phyloP scores from a whole-genome alignment of 2,113 vertebrate species.

The Oplegnathus fasciatus region DNA sequence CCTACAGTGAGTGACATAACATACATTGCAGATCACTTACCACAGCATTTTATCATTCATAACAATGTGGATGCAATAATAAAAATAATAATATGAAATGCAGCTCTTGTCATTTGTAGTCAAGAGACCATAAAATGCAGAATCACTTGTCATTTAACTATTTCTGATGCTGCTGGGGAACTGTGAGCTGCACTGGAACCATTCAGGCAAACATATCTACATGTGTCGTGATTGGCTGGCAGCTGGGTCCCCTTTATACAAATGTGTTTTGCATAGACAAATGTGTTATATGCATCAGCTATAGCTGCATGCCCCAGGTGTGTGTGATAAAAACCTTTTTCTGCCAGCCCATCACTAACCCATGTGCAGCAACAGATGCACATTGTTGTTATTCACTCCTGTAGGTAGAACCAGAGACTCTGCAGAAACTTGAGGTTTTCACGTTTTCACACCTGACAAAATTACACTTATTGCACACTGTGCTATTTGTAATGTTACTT shows the following conservation, averaged over 20 bases:
- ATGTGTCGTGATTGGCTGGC: too few species aligned
- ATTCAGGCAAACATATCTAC: neutral
- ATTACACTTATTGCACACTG: too few species aligned
- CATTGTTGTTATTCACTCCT: too few species aligned
- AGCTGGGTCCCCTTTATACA: neutral
- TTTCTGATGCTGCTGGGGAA: too few species aligned
- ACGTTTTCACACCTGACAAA: too few species aligned
- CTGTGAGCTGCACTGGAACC: neutral
- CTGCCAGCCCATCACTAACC: neutral
- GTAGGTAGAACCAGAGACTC: too few species aligned
- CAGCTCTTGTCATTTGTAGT: neutral
- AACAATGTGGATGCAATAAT: too few species aligned
- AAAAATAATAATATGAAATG: neutral
- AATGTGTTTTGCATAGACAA: neutral
- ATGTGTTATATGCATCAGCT: neutral
- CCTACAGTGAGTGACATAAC: neutral
- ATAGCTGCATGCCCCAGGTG: too few species aligned
- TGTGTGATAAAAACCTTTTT: neutral
- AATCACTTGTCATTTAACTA: neutral
- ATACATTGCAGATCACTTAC: neutral
- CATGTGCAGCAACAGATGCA: neutral
- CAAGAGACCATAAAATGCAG: neutral
- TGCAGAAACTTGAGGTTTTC: neutral
- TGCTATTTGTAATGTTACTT: too few species aligned
- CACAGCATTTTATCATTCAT: too few species aligned